These are phyloP conservation scores for Amiota minor DNA, from an alignment of 2,888 invertebrate genomes.

Conservation along the genomic window DNA sequence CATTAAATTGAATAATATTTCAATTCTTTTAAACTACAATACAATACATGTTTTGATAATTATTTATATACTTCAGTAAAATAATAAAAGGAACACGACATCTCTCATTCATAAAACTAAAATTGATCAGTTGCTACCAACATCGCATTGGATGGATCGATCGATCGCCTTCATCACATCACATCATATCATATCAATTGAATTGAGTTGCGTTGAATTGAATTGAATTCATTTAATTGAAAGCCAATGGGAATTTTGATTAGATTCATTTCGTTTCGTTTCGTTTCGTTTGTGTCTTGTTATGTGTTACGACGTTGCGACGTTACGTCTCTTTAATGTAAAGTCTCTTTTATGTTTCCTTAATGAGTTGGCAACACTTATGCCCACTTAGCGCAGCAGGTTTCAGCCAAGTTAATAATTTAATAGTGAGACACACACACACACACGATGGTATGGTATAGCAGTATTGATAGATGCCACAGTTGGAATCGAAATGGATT, in stretches of 20 bases:
- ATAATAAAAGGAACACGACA: too few relatives aligned
- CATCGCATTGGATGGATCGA: too few relatives aligned
- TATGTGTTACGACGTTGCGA: background rate
- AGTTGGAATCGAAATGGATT: constrained; percentile 10
- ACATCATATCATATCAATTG: background rate
- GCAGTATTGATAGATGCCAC: background rate
- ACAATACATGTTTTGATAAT: too few relatives aligned
- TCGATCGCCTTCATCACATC: too few relatives aligned
- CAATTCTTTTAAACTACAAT: too few relatives aligned
- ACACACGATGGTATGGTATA: background rate
- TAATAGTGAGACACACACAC: constrained; percentile 48
- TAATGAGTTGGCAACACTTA: constrained; percentile 29
- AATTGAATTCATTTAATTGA: background rate
- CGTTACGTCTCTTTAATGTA: background rate
- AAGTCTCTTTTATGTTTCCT: constrained; percentile 13
- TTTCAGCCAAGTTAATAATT: constrained; percentile 63
- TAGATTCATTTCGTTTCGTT: constrained; percentile 3
- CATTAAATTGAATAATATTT: too few relatives aligned
- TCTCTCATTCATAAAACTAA: background rate
- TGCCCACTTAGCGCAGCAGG: constrained; percentile 51
- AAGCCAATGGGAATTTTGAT: constrained; percentile 3
- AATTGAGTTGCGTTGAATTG: background rate
- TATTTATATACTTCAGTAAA: too few relatives aligned
- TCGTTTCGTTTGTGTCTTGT: background rate
- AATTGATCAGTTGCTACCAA: too few relatives aligned